Conservation (phyloP, 2,797 vertebrate species). For the Trichosurus vulpecula region DNA sequence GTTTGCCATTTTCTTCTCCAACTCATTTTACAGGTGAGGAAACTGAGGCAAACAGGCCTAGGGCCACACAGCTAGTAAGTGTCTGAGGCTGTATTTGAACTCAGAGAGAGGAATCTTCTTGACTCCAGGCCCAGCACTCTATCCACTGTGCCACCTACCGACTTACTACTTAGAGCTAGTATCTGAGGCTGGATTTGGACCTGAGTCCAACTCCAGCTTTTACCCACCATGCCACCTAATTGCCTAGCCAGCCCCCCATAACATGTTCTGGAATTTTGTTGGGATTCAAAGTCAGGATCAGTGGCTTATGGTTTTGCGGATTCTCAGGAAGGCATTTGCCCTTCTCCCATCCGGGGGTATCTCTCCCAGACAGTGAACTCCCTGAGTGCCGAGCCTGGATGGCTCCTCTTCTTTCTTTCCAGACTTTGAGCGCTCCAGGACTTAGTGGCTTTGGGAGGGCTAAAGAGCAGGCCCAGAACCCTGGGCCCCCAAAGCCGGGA, state of each 20-base stretch:
- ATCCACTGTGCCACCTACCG: not conserved
- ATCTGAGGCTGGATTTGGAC: not conserved
- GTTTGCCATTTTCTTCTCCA: not conserved
- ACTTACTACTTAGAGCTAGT: not conserved
- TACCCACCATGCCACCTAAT: not conserved
- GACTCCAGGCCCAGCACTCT: not conserved
- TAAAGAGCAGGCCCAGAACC: not conserved
- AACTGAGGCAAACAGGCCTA: not conserved
- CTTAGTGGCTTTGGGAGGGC: not conserved
- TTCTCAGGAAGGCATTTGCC: not conserved
- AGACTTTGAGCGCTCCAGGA: not conserved
- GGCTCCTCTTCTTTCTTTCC: not conserved
- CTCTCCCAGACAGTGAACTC: not conserved
- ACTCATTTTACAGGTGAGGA: not conserved
- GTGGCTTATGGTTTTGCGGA: not conserved
- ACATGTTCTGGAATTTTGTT: not conserved
- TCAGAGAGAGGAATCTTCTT: not conserved
- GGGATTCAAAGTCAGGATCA: not conserved
- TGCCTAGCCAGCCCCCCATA: not conserved
- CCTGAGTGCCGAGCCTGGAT: not conserved
- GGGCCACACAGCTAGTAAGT: not conserved
- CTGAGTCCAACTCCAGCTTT: not conserved
- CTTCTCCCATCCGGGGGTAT: not conserved
- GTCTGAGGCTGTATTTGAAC: not conserved
- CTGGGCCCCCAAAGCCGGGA: not conserved